A percentile compares a stretch with the other conserved stretches of the same genome.
Conservation (phyloP, 2,888 invertebrate species). For the Helobdella robusta region DNA sequence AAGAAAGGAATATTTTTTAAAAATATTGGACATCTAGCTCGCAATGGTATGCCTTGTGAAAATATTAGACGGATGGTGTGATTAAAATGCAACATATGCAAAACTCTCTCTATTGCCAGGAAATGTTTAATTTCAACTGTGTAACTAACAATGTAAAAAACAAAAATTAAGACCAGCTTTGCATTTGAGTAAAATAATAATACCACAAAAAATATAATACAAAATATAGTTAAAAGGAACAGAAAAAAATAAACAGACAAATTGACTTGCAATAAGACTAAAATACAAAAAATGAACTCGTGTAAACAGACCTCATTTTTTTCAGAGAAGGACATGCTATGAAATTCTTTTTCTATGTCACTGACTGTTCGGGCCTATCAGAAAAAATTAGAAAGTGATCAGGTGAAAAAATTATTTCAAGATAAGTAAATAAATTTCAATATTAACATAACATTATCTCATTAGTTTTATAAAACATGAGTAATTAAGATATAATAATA, state of each 20-base stretch:
- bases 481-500: background rate
- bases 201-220: too few relatives aligned
- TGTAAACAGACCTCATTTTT: conserved; percentile 23
- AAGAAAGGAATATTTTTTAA: too few relatives aligned
- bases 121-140: too few relatives aligned
- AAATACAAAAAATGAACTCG: background rate
- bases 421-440: background rate
- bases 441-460: background rate
- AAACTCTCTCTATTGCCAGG: too few relatives aligned
- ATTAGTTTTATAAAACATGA: background rate
- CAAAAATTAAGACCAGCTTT: too few relatives aligned
- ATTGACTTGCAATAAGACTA: background rate
- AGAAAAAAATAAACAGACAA: background rate
- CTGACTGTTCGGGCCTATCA: conserved; percentile 40
- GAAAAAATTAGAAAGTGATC: background rate
- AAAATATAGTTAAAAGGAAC: too few relatives aligned
- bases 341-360: conserved; percentile 46
- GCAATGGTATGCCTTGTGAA: too few relatives aligned
- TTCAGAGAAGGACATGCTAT: conserved; percentile 34
- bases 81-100: too few relatives aligned
- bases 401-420: background rate
- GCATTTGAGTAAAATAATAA: too few relatives aligned
- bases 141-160: too few relatives aligned
- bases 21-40: too few relatives aligned
- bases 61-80: too few relatives aligned